Evolutionary conservation across 2,797 vertebrate genomes (phyloP).

Genomic region (Neostethus bicornis): DNA sequence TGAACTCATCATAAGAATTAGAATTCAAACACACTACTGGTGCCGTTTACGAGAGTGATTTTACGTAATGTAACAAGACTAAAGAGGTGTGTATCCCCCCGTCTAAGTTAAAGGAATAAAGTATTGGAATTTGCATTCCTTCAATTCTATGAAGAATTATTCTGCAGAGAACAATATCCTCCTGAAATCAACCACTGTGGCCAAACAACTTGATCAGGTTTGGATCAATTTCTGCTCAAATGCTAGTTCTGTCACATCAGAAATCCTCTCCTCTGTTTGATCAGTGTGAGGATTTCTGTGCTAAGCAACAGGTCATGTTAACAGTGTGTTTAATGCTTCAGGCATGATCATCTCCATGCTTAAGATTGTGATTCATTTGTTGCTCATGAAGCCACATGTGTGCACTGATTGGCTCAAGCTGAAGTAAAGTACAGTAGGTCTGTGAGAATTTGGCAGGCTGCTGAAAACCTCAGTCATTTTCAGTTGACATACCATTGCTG

Average conservation of each 20-base stretch:
- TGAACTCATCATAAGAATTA: no score
- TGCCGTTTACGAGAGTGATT: no score
- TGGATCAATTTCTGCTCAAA: no score
- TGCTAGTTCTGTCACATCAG: not conserved
- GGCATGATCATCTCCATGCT: constrained; percentile 25
- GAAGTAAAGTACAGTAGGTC: constrained; percentile 30
- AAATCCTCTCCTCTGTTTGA: not conserved
- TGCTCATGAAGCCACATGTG: constrained; percentile 19
- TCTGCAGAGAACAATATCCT: no score
- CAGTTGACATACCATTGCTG: constrained; percentile 45
- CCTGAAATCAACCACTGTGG: no score
- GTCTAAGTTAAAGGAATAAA: no score
- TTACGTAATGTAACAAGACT: no score
- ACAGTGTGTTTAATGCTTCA: constrained; percentile 30
- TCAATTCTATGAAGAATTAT: no score
- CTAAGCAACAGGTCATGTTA: constrained; percentile 13
- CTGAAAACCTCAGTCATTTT: constrained; percentile 52
- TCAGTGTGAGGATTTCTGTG: constrained; percentile 4
- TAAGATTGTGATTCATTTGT: constrained; percentile 20
- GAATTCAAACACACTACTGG: no score
- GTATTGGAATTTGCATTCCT: no score
- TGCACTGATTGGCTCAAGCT: constrained; percentile 38
- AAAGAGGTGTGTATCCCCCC: no score
- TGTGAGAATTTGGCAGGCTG: constrained; percentile 45
- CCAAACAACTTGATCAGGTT: no score